Evolutionary conservation across 2,797 vertebrate genomes (phyloP).

Genomic region (Periophthalmus magnuspinnatus): DNA sequence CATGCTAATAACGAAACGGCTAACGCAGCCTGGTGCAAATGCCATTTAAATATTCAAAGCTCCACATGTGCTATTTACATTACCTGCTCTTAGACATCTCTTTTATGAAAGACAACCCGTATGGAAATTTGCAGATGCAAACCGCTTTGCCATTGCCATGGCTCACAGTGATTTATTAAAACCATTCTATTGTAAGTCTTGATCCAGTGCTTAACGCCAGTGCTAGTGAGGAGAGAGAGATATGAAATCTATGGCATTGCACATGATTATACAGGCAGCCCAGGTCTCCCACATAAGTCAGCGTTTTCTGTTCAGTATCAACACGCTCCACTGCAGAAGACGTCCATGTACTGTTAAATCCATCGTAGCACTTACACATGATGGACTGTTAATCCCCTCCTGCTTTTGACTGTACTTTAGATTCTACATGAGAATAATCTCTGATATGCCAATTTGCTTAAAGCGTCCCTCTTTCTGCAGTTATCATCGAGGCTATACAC

Average conservation of each 20-base stretch:
- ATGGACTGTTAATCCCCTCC: constrained; percentile 53
- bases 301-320: constrained; percentile 36
- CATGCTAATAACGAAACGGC: constrained; percentile 3
- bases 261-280: constrained; percentile 27
- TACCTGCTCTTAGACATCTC: constrained; percentile 1
- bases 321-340: constrained; percentile 23
- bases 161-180: constrained; percentile 17
- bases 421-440: constrained; percentile 14
- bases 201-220: constrained; percentile 27
- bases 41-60: constrained; percentile 14
- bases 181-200: constrained; percentile 21
- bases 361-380: constrained; percentile 42
- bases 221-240: constrained; percentile 17
- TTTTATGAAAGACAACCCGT: neutral
- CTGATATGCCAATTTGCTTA: constrained; percentile 24
- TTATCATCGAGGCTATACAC: no score
- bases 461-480: constrained; percentile 6
- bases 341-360: constrained; percentile 54
- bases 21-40: constrained; percentile 3
- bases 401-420: constrained; percentile 30
- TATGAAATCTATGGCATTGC: constrained; percentile 31
- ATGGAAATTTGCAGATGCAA: neutral
- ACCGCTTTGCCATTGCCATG: constrained; percentile 2
- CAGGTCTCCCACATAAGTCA: constrained; percentile 42
- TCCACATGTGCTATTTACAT: constrained; percentile 16